A percentile compares a stretch with the other conserved stretches of the same genome.
Conservation (phyloP, 2,888 invertebrate genomes). For the Anarsia innoxiella region DNA sequence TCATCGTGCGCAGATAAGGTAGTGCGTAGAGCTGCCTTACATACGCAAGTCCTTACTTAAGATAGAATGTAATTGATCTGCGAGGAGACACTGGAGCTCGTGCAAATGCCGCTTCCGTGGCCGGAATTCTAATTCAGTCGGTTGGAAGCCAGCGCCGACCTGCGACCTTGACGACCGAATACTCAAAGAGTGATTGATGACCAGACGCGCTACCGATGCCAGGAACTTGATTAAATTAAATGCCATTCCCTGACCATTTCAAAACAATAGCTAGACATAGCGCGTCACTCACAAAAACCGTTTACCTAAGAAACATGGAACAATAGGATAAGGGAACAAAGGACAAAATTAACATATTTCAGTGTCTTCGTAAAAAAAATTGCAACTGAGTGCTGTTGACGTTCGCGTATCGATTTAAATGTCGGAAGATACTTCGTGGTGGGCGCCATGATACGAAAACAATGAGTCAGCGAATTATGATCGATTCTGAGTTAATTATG, state of each 20-base stretch:
- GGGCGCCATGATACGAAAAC: slow-evolving; percentile 8
- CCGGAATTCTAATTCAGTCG: slow-evolving; percentile 8
- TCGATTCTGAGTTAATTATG: slow-evolving; percentile 11
- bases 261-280: slow-evolving; percentile 6
- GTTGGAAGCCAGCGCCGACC: not conserved
- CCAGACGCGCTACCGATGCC: not conserved
- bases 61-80: not conserved
- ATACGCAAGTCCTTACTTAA: no score
- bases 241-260: slow-evolving; percentile 2
- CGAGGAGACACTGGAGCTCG: not conserved
- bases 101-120: slow-evolving; percentile 1
- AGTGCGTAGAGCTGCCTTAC: no score
- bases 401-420: no score
- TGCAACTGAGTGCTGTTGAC: no score
- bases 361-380: no score
- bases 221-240: slow-evolving; percentile 7
- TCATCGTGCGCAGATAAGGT: no score
- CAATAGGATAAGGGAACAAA: no score
- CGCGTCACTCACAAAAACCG: no score
- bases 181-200: slow-evolving; percentile 10
- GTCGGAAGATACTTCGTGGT: no score
- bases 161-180: not conserved
- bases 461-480: slow-evolving; percentile 13
- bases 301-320: no score
- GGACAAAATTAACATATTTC: no score